phyloP scores from a whole-genome alignment of 2,797 vertebrate species.

The Parambassis ranga region DNA sequence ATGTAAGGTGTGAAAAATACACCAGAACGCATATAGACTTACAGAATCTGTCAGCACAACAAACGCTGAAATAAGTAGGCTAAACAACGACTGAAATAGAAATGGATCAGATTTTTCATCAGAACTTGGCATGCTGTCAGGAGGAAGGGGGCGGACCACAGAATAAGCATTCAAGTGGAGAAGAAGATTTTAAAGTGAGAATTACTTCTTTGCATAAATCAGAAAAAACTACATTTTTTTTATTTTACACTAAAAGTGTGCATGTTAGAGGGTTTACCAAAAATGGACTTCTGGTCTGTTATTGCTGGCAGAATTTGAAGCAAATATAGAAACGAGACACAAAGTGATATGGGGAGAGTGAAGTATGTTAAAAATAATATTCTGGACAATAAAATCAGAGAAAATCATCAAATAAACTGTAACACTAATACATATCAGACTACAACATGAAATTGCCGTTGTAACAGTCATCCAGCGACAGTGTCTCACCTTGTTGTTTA shows the following conservation, averaged over 20 bases:
- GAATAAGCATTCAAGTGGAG: slow-evolving; percentile 12
- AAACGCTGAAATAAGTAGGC: slow-evolving; percentile 57
- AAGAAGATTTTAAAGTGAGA: neutral
- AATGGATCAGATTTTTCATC: slow-evolving; percentile 70
- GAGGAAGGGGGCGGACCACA: slow-evolving; percentile 7
- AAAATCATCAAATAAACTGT: no score
- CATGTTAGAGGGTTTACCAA: neutral
- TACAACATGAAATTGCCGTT: neutral
- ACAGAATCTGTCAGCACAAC: slow-evolving; percentile 68
- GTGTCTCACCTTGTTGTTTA: slow-evolving; percentile 81
- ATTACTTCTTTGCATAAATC: neutral
- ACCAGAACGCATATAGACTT: slow-evolving; percentile 64
- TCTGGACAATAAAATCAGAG: no score
- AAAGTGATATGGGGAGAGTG: neutral
- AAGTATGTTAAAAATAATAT: no score
- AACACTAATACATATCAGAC: no score
- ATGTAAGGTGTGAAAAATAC: slow-evolving; percentile 67
- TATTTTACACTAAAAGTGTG: slow-evolving; percentile 10
- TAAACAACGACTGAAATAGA: slow-evolving; percentile 72
- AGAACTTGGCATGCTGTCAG: slow-evolving; percentile 44
- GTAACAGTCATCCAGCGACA: neutral
- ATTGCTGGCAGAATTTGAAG: neutral
- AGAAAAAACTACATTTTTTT: neutral
- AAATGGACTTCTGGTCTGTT: slow-evolving; percentile 4
- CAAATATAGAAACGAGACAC: neutral